Evolutionary conservation across 1,140 invertebrate genomes (phyloP), one percentile per base, ranked within the genome.

Genomic region (Stegodyphus dumicola): DNA sequence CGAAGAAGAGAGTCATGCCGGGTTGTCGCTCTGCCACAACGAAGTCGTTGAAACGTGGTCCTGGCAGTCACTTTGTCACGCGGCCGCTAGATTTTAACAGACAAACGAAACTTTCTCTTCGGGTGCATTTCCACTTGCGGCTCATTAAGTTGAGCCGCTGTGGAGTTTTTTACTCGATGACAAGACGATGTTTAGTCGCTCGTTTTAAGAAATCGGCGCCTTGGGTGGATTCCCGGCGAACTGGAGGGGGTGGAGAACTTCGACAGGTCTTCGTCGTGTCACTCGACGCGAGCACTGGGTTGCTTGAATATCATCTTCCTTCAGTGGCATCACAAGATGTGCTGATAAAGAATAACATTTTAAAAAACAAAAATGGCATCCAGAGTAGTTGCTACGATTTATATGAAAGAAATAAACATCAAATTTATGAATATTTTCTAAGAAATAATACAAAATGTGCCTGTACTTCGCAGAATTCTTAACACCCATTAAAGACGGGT

Each of bases 61-160:
- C 80, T 64, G 71, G 67, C 71, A 80, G 71, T 83, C 80, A 83
- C 80, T 83, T 75, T 83, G 80, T 83, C 80, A 83, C 80, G 70
- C 79, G 15, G 15, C 18, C 60, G 77, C 56, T 60, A 2, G 9
- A 56, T 15, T 48, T 70, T 60, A 54, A 18, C 51, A 70, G 66
- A 79, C 77, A 79, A 52, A 56, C 18, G 48, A 49, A 49, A 15
- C 77, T 54, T 70, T 33, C 33, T 79, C 67, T 11, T 79, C 33
- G 48, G 52, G 13, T 17, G 6, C 51, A 33, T 18, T 60, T 52
- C 77, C 77, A 65, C 49, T 49, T 53, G 77, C 49, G 65, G 51
- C 77, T 79, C 77, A 79, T 79, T 79, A 79, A 56, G 52, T 66
- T 54, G 9, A 48, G 18, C 7, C 18, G n/a, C 54, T 56, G 6